A percentile compares a stretch with the other conserved stretches of the same genome.
Conservation (phyloP, 2,888 invertebrate species). For the Euplagia quadripunctaria region DNA sequence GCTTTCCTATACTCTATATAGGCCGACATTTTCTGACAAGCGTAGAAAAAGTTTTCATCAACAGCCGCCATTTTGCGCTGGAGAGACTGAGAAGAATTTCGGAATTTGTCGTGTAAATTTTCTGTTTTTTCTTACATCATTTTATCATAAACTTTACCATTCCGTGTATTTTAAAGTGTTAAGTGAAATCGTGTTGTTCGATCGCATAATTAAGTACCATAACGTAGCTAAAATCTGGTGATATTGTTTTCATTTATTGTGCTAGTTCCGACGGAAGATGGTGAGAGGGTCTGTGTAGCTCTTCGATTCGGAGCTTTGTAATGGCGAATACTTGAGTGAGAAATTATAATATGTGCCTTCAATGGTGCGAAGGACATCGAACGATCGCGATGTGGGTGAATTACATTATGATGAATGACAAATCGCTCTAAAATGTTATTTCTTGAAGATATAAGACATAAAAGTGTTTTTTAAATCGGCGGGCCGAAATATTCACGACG, state of each 20-base stretch:
- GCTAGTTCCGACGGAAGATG: constrained; percentile 91
- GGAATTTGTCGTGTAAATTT: constrained; percentile 91
- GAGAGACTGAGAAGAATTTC: constrained; percentile 92
- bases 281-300: constrained; percentile 91
- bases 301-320: constrained; percentile 91
- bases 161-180: constrained; percentile 88
- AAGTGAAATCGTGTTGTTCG: constrained; percentile 84
- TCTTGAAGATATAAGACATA: constrained; percentile 85
- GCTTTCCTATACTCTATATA: constrained; percentile 72
- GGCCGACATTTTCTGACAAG: constrained; percentile 94
- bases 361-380: constrained; percentile 91
- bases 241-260: constrained; percentile 91
- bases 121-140: constrained; percentile 88
- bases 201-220: constrained; percentile 81
- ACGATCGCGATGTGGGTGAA: constrained; percentile 90
- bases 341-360: constrained; percentile 92
- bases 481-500: constrained; percentile 88
- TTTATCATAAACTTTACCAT: constrained; percentile 86
- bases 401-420: constrained; percentile 86
- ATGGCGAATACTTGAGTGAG: constrained; percentile 93
- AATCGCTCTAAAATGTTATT: constrained; percentile 87
- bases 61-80: constrained; percentile 98
- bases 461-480: constrained; percentile 87
- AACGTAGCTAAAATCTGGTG: constrained; percentile 86
- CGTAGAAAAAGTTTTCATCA: constrained; percentile 98